Base-by-base conservation (phyloP, 2,888 invertebrate species). In the Ashinkailepas kermadecensis region DNA sequence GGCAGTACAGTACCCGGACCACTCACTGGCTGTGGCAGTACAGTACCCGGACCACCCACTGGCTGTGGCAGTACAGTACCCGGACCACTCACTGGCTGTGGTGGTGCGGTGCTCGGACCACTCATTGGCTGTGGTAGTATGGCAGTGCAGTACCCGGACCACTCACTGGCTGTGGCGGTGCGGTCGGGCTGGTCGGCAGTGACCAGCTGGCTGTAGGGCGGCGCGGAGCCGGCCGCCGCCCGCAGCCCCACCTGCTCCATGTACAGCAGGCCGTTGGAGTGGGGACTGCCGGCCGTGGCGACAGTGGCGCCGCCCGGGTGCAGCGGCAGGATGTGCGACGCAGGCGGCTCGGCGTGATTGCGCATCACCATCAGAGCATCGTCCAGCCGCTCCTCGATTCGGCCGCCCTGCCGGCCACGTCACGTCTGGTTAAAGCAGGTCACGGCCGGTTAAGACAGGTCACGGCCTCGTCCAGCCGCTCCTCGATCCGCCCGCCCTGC, bases 351-450 rank as follows among this genome's bases (percentile, higher is more conserved):
- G 57, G 59, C 81, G 74, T 74, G 74, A 12, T 56, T 74, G 18
- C 64, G 18, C 64, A 81, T 57, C 81, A 81, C 62, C 59, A 81
- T 57, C 65, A 62, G 25, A 4, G 64, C 81, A 23, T 23, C 81
- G 18, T 78, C 57, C 25, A 64, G 74, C 6, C 62, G 9, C 57
- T 56, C 62, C 39, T 39, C 39, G 62, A 78, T 59, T 62, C 62
- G 59, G 58, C 56, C 21, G 18, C 58, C 78, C 23, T 39, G 81
- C 1, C 13, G 74, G n/a, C 39, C 39, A 39, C 39, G 39, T 39
- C 12, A 58, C 13, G 54, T 54, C 59, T 18, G 25, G 59, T 25
- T 3, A 15, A 39, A 39, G 59, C 6, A 8, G 78, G 59, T 25
- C 54, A 64, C 58, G 6, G 62, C n/a, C 9, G 21, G 81, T 4